phyloP scores from a whole-genome alignment of 2,113 vertebrate species.

The Talpa occidentalis region DNA sequence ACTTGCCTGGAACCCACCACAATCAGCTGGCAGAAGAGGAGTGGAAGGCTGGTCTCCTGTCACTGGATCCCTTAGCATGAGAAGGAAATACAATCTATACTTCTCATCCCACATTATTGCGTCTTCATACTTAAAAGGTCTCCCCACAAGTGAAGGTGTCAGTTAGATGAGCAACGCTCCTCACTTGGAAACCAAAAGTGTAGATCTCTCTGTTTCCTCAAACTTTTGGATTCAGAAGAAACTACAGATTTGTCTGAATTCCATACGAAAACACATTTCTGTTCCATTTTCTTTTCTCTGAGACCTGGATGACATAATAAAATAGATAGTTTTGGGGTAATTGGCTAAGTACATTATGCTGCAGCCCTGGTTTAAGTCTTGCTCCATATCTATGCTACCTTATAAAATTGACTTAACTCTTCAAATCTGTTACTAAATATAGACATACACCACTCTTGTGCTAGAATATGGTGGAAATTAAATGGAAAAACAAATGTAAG shows the following conservation, averaged over 20 bases:
- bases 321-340: background rate
- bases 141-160: background rate
- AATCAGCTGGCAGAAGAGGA: background rate
- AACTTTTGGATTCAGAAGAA: background rate
- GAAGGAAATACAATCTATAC: background rate
- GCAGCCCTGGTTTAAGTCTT: background rate
- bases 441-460: background rate
- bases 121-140: background rate
- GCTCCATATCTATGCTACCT: background rate
- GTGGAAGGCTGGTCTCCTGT: fast-evolving
- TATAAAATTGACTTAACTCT: background rate
- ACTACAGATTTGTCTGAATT: background rate
- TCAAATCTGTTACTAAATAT: background rate
- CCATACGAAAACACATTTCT: background rate
- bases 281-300: background rate
- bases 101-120: background rate
- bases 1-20: background rate
- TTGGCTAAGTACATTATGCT: background rate
- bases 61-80: background rate
- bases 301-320: background rate
- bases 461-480: background rate
- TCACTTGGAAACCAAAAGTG: background rate
- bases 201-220: background rate
- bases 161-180: fast-evolving
- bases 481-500: background rate